These are phyloP conservation scores for Caenorhabditis imperialis DNA, from an alignment of 2,888 invertebrate species.

Conservation along the genomic window DNA sequence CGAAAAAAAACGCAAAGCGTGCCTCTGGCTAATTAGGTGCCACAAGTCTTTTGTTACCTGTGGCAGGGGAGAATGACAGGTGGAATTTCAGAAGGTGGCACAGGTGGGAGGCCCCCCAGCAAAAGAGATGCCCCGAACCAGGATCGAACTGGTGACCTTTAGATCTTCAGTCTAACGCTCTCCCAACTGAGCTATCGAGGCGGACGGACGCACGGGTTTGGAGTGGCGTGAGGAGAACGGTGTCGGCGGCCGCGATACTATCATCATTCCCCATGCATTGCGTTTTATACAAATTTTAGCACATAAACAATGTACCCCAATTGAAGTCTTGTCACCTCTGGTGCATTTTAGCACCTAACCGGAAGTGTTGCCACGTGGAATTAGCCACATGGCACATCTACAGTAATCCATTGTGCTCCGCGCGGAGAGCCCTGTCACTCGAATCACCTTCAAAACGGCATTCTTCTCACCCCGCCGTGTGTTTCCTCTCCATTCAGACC, in stretches of 20 bases:
- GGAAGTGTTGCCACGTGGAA: too few species aligned
- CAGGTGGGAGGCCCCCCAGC: neutral
- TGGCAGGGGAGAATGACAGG: neutral
- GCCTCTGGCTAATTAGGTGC: conserved; percentile 26
- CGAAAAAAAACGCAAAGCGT: neutral
- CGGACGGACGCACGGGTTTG: too few species aligned
- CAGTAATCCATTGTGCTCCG: too few species aligned
- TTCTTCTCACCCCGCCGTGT: conserved; percentile 2
- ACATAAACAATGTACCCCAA: too few species aligned
- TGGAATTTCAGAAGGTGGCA: conserved; percentile 42
- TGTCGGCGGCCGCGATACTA: too few species aligned
- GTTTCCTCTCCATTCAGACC: conserved; percentile 6
- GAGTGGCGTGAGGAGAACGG: too few species aligned
- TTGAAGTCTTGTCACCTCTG: too few species aligned
- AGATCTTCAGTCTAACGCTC: conserved; percentile 73
- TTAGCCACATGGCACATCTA: neutral
- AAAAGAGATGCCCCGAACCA: conserved; percentile 73
- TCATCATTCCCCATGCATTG: too few species aligned
- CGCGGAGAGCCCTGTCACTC: conserved; percentile 1
- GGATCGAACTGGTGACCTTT: conserved; percentile 78
- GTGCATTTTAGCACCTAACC: too few species aligned
- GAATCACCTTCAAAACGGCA: neutral
- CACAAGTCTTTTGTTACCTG: conserved; percentile 1
- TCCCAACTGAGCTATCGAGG: too few species aligned
- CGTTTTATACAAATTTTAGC: too few species aligned